These are phyloP conservation scores for Forbesichthys papilliferus DNA, from an alignment of 2,113 vertebrate genomes.

Conservation along the genomic window DNA sequence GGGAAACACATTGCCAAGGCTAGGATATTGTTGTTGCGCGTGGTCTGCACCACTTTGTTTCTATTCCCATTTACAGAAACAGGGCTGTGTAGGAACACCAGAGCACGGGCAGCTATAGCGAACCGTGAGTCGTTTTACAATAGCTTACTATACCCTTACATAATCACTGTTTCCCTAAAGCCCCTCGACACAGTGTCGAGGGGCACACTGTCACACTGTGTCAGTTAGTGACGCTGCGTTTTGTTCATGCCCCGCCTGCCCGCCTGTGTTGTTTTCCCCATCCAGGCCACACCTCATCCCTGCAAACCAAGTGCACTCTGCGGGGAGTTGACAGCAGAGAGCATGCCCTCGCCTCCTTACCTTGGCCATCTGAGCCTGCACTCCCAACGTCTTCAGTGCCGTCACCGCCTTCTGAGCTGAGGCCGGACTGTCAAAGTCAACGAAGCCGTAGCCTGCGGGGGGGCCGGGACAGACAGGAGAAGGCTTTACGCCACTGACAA, in stretches of 20 bases:
- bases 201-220: neutral
- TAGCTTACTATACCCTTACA: neutral
- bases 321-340: neutral
- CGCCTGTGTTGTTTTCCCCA: neutral
- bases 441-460: conserved; percentile 88
- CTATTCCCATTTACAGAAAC: too few species aligned
- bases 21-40: too few species aligned
- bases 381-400: conserved; percentile 86
- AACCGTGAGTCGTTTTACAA: too few species aligned
- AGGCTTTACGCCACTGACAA: conserved; percentile 14
- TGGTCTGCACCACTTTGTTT: too few species aligned
- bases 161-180: neutral
- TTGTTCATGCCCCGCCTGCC: neutral
- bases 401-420: conserved; percentile 90
- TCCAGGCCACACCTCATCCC: too few species aligned
- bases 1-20: too few species aligned
- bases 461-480: conserved; percentile 27
- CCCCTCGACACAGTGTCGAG: neutral
- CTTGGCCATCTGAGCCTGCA: conserved; percentile 96
- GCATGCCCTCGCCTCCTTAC: conserved; percentile 64
- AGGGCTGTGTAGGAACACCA: too few species aligned
- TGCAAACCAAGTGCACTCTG: neutral
- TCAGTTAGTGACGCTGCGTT: neutral
- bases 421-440: conserved; percentile 89
- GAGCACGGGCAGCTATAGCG: too few species aligned